Conservation (phyloP, 2,797 vertebrate species). For the Limnodromus scolopaceus region DNA sequence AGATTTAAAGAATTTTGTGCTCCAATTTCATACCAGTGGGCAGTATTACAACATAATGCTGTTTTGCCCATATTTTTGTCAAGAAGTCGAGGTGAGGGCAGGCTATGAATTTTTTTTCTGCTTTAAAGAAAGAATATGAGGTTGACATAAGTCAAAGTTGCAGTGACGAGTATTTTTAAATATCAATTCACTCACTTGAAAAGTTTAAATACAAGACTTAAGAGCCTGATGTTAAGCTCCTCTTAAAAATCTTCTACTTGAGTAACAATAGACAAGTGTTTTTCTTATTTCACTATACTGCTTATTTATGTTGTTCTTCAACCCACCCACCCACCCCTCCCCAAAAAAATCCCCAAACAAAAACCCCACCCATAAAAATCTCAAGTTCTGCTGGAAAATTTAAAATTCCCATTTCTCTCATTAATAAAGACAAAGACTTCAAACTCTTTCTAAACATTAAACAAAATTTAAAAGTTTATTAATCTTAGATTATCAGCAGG, state of each 20-base stretch:
- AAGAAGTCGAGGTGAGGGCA: background rate
- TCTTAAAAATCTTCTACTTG: background rate
- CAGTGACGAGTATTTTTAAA: background rate
- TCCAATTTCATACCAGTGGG: background rate
- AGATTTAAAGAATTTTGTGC: background rate
- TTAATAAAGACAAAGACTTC: background rate
- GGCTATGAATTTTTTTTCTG: accelerated
- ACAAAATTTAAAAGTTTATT: background rate
- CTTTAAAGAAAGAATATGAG: background rate
- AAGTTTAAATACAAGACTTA: background rate
- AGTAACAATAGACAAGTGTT: background rate
- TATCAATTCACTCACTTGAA: background rate
- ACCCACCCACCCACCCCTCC: background rate
- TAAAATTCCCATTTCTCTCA: background rate
- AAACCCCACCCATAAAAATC: background rate
- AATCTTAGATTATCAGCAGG: background rate
- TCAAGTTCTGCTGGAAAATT: background rate
- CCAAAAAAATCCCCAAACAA: background rate
- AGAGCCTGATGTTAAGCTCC: background rate
- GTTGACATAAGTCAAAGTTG: background rate
- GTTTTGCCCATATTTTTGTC: background rate
- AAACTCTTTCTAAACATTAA: background rate
- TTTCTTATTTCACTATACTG: background rate
- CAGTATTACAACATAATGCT: background rate
- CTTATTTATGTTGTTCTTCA: background rate